These are phyloP conservation scores for Chelidonichthys spinosus DNA, from an alignment of 2,797 vertebrate species.

Conservation along the genomic window DNA sequence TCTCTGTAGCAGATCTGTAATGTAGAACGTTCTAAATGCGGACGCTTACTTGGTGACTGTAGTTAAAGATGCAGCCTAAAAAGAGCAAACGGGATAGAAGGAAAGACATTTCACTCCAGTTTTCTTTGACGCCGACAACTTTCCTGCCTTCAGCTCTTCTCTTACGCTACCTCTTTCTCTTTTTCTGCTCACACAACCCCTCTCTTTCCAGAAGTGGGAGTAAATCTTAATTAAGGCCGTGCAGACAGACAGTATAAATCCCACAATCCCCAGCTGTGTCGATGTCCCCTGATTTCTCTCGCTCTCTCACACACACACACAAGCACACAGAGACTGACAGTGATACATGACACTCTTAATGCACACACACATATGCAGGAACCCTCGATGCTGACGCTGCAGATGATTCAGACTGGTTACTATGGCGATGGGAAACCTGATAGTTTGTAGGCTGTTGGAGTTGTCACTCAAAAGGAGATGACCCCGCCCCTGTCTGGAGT, in stretches of 20 bases:
- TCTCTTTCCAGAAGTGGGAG: slow-evolving; percentile 20
- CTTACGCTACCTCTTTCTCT: not conserved
- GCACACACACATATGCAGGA: slow-evolving; percentile 12
- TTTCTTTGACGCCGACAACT: slow-evolving; percentile 14
- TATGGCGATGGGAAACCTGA: slow-evolving; percentile 41
- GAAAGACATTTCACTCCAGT: slow-evolving; percentile 28
- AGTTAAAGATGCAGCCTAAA: slow-evolving; percentile 15
- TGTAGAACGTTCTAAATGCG: slow-evolving; percentile 48
- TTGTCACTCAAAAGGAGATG: slow-evolving; percentile 18
- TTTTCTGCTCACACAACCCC: not conserved
- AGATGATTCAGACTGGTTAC: slow-evolving; percentile 39
- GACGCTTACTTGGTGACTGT: slow-evolving; percentile 26
- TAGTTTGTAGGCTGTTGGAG: slow-evolving; percentile 8
- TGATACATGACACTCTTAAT: slow-evolving; percentile 49
- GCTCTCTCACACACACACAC: slow-evolving; percentile 2
- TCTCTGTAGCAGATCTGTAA: slow-evolving; percentile 12
- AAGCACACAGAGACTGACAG: slow-evolving; percentile 38
- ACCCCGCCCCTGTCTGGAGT: slow-evolving; percentile 23
- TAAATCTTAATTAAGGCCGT: slow-evolving; percentile 55
- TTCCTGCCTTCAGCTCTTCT: not conserved
- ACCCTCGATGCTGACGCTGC: slow-evolving; percentile 47
- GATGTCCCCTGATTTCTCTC: slow-evolving; percentile 7
- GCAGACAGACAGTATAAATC: slow-evolving; percentile 50
- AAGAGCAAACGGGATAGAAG: slow-evolving; percentile 25
- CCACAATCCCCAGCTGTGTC: slow-evolving; percentile 55